These are phyloP conservation scores for Oxyura jamaicensis DNA, from an alignment of 2,113 vertebrate species.

Conservation along the genomic window DNA sequence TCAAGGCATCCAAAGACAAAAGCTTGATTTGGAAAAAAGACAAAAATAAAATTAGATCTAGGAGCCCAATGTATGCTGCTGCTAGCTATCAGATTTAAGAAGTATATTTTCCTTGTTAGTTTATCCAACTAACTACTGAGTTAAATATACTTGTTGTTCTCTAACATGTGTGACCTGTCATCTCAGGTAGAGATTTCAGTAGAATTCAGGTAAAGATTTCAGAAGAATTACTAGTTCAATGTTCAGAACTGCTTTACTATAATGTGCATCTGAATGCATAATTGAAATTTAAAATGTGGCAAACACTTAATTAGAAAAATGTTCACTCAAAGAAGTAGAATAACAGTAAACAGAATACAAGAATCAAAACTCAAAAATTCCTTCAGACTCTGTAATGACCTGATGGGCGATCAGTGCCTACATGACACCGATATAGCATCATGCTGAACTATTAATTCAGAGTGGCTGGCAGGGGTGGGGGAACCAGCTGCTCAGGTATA, in stretches of 20 bases:
- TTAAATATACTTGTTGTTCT: slow-evolving; percentile 30
- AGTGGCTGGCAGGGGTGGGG: too few relatives aligned
- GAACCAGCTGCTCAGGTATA: too few relatives aligned
- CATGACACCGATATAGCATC: accelerated
- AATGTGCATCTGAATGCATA: not conserved
- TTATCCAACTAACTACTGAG: not conserved
- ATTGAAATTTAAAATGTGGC: not conserved
- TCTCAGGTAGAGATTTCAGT: not conserved
- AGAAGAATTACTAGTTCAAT: not conserved
- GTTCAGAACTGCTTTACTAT: not conserved
- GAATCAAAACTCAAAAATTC: not conserved
- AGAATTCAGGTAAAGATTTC: not conserved
- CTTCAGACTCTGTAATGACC: not conserved
- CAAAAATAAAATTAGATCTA: not conserved
- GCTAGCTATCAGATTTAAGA: slow-evolving; percentile 13
- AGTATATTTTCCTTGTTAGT: slow-evolving; percentile 1
- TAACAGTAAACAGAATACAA: not conserved
- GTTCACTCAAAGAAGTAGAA: not conserved
- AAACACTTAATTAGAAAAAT: not conserved
- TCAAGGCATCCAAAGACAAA: not conserved
- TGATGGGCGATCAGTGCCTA: accelerated
- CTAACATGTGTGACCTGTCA: not conserved
- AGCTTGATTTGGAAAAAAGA: not conserved
- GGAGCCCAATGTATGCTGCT: not conserved
- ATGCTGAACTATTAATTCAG: too few relatives aligned